Conservation (phyloP, 2,113 vertebrate genomes). For the Jaculus jaculus region DNA sequence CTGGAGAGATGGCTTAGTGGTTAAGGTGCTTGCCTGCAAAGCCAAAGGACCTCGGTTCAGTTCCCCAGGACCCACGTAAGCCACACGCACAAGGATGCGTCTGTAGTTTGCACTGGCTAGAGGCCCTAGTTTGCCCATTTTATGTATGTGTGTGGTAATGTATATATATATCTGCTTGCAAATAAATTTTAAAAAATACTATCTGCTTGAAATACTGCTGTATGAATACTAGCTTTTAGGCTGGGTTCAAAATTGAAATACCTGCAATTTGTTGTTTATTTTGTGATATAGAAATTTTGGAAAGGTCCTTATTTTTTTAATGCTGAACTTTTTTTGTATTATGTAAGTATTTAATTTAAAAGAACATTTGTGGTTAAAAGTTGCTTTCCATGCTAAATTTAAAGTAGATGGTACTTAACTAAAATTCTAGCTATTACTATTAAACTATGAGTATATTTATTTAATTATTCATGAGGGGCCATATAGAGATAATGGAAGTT, state of each 20-base stretch:
- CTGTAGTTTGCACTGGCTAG: no score
- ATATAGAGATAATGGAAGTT: no score
- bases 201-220: constrained; percentile 24
- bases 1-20: no score
- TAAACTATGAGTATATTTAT: neutral
- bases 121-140: no score
- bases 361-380: constrained; percentile 43
- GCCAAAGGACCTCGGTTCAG: no score
- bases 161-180: no score
- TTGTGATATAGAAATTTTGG: neutral
- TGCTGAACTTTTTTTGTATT: constrained; percentile 42
- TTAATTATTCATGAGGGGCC: neutral
- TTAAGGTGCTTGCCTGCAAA: no score
- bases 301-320: constrained; percentile 5
- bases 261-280: neutral
- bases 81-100: no score
- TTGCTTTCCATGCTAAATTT: constrained; percentile 42
- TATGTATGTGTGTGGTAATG: no score
- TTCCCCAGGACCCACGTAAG: no score
- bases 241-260: constrained; percentile 32
- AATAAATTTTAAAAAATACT: no score
- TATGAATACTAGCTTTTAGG: constrained; percentile 45
- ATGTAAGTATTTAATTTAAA: constrained; percentile 24
- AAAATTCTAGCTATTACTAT: constrained; percentile 31
- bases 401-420: constrained; percentile 27